phyloP scores from a whole-genome alignment of 2,797 vertebrate species.

The Poecilia wingei region DNA sequence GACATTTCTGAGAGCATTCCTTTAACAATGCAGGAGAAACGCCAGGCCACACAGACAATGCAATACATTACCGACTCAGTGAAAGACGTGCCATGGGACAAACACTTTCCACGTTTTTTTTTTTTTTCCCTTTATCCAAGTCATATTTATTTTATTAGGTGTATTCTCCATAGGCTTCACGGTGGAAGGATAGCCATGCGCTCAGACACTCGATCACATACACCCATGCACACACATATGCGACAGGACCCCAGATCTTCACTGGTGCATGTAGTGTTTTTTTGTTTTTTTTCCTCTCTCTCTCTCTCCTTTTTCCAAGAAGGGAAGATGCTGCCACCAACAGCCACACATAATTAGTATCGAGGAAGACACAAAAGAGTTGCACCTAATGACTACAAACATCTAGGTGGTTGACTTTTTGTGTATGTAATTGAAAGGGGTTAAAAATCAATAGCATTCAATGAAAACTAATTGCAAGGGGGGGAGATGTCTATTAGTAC shows the following conservation, averaged over 20 bases:
- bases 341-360: conserved; percentile 84
- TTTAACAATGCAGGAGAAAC: conserved; percentile 65
- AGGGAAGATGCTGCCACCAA: conserved; percentile 67
- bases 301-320: conserved; percentile 65
- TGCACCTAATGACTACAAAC: conserved; percentile 83
- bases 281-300: conserved; percentile 23
- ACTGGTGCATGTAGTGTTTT: conserved; percentile 81
- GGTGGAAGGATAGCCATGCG: conserved; percentile 71
- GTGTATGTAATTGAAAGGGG: conserved; percentile 80
- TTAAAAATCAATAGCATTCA: conserved; percentile 83
- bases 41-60: conserved; percentile 59
- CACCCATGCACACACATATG: conserved; percentile 45
- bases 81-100: conserved; percentile 70
- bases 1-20: conserved; percentile 48
- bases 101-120: conserved; percentile 71
- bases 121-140: conserved; percentile 52
- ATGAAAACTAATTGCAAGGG: conserved; percentile 83
- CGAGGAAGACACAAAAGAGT: conserved; percentile 82
- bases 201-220: conserved; percentile 66
- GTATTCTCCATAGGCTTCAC: conserved; percentile 75
- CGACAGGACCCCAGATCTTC: conserved; percentile 71
- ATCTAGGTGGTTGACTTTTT: conserved; percentile 80
- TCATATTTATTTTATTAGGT: conserved; percentile 84
- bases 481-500: conserved; percentile 68
- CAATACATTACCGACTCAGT: conserved; percentile 72